phyloP scores from a whole-genome alignment of 2,888 invertebrate genomes.

The Athalia rosae region DNA sequence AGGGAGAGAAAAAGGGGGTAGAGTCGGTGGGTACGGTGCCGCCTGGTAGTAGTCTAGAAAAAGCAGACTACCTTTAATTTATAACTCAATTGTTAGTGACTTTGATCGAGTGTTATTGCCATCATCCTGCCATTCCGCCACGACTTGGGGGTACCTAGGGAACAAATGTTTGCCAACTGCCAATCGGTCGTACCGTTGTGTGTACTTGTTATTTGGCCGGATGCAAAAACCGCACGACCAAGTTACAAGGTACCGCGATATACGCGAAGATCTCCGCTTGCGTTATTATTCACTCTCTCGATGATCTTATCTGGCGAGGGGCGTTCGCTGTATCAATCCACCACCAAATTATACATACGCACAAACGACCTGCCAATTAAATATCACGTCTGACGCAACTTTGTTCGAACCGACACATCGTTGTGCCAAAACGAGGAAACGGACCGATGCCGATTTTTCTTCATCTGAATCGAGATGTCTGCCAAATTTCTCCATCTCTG shows the following conservation, averaged over 20 bases:
- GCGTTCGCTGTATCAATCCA: too few relatives aligned
- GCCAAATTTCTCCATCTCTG: too few relatives aligned
- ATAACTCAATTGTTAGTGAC: constrained; percentile 44
- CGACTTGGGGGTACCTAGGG: constrained; percentile 30
- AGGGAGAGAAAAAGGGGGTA: neutral
- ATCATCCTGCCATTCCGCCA: constrained; percentile 41
- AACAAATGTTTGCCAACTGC: constrained; percentile 38
- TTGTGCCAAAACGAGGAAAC: too few relatives aligned
- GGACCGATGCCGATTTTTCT: too few relatives aligned
- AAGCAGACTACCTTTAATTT: constrained; percentile 45
- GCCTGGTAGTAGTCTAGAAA: constrained; percentile 10
- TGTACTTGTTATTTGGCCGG: constrained; percentile 29
- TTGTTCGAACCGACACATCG: too few relatives aligned
- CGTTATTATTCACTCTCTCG: neutral
- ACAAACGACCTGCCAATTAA: too few relatives aligned
- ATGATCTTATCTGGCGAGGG: too few relatives aligned
- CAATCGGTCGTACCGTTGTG: constrained; percentile 26
- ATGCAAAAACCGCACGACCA: constrained; percentile 32
- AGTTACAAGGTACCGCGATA: neutral
- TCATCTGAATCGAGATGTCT: too few relatives aligned
- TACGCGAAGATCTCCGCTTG: neutral
- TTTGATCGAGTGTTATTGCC: constrained; percentile 46
- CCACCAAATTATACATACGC: too few relatives aligned
- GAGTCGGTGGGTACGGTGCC: neutral
- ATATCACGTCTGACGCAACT: too few relatives aligned